A percentile compares a stretch with the other conserved stretches of the same genome.
These are phyloP conservation scores for Microplitis mediator DNA, from an alignment of 1,140 invertebrate species.

Conservation along the genomic window DNA sequence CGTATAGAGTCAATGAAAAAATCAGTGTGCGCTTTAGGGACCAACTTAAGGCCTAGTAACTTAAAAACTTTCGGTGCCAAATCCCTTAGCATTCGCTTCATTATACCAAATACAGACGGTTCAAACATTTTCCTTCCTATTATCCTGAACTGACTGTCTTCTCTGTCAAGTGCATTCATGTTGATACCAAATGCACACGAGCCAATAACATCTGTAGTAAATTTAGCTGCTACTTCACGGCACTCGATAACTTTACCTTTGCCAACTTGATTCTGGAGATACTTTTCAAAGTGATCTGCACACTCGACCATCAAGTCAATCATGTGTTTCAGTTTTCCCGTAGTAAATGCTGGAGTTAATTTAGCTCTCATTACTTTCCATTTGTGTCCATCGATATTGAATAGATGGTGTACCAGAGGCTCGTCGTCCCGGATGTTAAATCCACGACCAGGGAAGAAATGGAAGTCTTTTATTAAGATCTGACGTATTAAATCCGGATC, in stretches of 20 bases:
- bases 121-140: slow-evolving; percentile 47
- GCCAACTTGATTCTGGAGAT: slow-evolving; percentile 24
- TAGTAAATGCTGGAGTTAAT: slow-evolving; percentile 56
- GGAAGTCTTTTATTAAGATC: slow-evolving; percentile 67
- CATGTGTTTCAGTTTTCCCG: slow-evolving; percentile 56
- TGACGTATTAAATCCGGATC: slow-evolving; percentile 68
- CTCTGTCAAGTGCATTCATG: slow-evolving; percentile 56
- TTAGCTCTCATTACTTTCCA: slow-evolving; percentile 51
- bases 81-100: not conserved
- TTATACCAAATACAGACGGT: not conserved
- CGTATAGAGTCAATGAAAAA: slow-evolving; percentile 14
- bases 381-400: slow-evolving; percentile 41
- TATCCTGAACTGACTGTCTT: slow-evolving; percentile 49
- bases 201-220: slow-evolving; percentile 64
- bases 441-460: slow-evolving; percentile 61
- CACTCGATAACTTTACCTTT: slow-evolving; percentile 33
- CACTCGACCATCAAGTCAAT: slow-evolving; percentile 43
- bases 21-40: not conserved
- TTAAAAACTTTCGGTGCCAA: not conserved
- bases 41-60: not conserved
- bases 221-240: slow-evolving; percentile 51
- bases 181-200: slow-evolving; percentile 67
- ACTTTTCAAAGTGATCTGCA: slow-evolving; percentile 35
- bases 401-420: slow-evolving; percentile 50
- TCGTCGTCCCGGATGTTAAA: slow-evolving; percentile 56